Conservation (phyloP, 2,113 vertebrate species). For the Hymenochirus boettgeri region DNA sequence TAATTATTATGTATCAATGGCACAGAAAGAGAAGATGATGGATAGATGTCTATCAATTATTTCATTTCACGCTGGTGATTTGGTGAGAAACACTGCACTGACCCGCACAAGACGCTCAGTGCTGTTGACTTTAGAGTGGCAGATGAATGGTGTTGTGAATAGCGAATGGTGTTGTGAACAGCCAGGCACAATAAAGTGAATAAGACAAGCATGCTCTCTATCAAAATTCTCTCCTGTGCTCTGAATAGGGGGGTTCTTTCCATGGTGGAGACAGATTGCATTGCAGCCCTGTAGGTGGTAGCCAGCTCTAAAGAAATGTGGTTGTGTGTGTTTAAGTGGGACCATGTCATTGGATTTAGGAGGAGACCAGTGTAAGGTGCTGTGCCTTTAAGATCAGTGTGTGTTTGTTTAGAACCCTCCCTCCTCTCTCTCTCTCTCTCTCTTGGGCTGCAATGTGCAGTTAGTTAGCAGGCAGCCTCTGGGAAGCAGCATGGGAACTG, state of each 20-base stretch:
- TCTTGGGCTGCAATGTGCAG: slow-evolving; percentile 35
- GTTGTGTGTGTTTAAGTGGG: slow-evolving; percentile 41
- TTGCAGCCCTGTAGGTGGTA: slow-evolving; percentile 41
- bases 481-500: slow-evolving; percentile 32
- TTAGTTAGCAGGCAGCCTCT: slow-evolving; percentile 39
- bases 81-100: neutral
- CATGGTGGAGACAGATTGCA: slow-evolving; percentile 29
- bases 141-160: slow-evolving; percentile 18
- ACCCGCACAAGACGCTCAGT: slow-evolving; percentile 4
- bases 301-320: slow-evolving; percentile 33
- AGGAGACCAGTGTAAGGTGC: slow-evolving; percentile 32
- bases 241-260: slow-evolving; percentile 20
- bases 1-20: no score
- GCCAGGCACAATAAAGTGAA: slow-evolving; percentile 31
- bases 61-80: no score
- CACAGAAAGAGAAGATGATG: no score
- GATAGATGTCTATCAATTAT: no score
- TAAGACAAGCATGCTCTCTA: slow-evolving; percentile 31
- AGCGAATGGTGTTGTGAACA: slow-evolving; percentile 22
- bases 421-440: slow-evolving; percentile 32
- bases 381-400: slow-evolving; percentile 40
- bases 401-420: slow-evolving; percentile 35
- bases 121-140: slow-evolving; percentile 34
- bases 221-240: slow-evolving; percentile 12
- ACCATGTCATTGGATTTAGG: slow-evolving; percentile 35